Conservation (phyloP, 2,888 invertebrate genomes). For the Axea sp. region DNA sequence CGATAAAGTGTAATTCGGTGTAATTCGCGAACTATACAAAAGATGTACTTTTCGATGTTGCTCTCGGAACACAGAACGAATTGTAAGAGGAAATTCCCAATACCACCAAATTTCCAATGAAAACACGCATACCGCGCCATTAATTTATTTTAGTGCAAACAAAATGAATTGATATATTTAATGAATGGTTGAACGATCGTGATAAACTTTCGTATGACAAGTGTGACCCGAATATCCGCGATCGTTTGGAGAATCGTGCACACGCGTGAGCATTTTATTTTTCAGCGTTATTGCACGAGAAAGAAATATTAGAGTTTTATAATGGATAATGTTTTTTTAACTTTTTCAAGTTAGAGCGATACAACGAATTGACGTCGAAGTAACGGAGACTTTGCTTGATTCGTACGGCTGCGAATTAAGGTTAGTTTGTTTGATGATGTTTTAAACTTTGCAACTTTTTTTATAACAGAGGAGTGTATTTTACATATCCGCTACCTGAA, state of each 20-base stretch:
- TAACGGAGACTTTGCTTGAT: too few relatives aligned
- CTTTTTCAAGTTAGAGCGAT: too few relatives aligned
- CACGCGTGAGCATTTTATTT: constrained; percentile 28
- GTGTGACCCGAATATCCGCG: constrained; percentile 18
- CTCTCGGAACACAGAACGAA: constrained; percentile 4
- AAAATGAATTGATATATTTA: constrained; percentile 13
- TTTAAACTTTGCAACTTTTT: too few relatives aligned
- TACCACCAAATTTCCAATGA: background rate
- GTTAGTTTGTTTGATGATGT: too few relatives aligned
- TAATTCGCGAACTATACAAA: too few relatives aligned
- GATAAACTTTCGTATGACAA: constrained; percentile 19
- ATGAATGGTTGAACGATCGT: constrained; percentile 1
- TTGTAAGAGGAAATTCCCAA: background rate
- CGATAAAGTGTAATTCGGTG: too few relatives aligned
- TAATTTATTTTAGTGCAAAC: constrained; percentile 5
- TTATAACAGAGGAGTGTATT: too few relatives aligned
- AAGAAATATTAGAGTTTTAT: constrained; percentile 29
- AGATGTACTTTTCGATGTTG: background rate
- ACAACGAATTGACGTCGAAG: too few relatives aligned
- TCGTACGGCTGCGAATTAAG: too few relatives aligned
- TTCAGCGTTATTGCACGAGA: constrained; percentile 28
- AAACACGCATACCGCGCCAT: background rate
- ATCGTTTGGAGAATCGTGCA: background rate
- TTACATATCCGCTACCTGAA: too few relatives aligned
- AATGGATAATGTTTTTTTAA: constrained; percentile 12